Percentiles rank a stretch among this genome's conserved stretches.
Evolutionary conservation across 2,888 invertebrate genomes (phyloP).

Genomic region (Xanthorhoe spadicearia): DNA sequence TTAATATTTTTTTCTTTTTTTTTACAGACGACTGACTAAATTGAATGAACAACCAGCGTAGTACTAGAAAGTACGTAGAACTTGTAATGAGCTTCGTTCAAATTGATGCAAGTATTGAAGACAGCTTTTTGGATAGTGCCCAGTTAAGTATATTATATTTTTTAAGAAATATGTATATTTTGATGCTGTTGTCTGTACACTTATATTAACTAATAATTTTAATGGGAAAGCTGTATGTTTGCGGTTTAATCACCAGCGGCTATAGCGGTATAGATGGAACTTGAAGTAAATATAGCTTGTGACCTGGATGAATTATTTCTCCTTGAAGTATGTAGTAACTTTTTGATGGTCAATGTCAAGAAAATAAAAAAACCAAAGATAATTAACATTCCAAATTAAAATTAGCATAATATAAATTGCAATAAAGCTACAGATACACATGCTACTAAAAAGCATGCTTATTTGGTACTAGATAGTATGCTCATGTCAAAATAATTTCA

Average conservation of each 20-base stretch:
- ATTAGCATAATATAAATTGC: background rate
- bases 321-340: no score
- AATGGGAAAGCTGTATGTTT: background rate
- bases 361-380: background rate
- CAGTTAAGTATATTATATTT: background rate
- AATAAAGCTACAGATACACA: no score
- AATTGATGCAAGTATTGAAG: conserved; percentile 34
- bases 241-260: background rate
- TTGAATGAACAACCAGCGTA: conserved; percentile 56
- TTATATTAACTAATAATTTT: background rate
- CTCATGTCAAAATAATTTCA: no score
- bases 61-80: conserved; percentile 38
- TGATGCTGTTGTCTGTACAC: background rate
- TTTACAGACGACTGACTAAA: conserved; percentile 63
- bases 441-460: no score
- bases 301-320: background rate
- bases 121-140: conserved; percentile 9
- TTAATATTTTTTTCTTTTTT: conserved; percentile 30
- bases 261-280: background rate
- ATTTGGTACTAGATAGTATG: no score
- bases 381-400: background rate
- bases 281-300: background rate
- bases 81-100: conserved; percentile 24
- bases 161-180: conserved; percentile 7
- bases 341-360: background rate